Conservation (phyloP, 1,140 invertebrate species). For the Steinernema feltiae region DNA sequence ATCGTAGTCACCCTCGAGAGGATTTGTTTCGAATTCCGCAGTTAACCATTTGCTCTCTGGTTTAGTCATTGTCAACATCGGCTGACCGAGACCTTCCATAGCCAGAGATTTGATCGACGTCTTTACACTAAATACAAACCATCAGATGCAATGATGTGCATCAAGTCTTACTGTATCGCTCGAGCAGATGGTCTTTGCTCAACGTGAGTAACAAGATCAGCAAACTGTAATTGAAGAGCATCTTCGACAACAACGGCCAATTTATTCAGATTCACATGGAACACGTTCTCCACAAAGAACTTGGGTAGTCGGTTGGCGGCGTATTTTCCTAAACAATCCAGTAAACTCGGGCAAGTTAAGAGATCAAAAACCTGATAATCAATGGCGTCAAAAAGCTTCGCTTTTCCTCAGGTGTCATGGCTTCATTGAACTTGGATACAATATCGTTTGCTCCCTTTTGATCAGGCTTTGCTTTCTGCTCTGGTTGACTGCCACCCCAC, state of each 20-base stretch:
- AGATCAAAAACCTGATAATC: constrained; percentile 76
- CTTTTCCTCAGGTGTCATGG: constrained; percentile 86
- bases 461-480: constrained; percentile 24
- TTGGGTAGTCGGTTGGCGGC: constrained; percentile 58
- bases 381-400: constrained; percentile 84
- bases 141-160: constrained; percentile 39
- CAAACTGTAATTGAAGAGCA: constrained; percentile 58
- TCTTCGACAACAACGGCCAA: constrained; percentile 50
- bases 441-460: constrained; percentile 50
- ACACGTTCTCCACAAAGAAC: constrained; percentile 52
- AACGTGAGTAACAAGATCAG: constrained; percentile 68
- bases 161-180: constrained; percentile 62
- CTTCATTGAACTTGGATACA: constrained; percentile 77
- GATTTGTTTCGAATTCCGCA: constrained; percentile 74
- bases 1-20: constrained; percentile 68
- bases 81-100: constrained; percentile 49
- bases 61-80: constrained; percentile 43
- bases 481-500: constrained; percentile 60
- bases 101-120: constrained; percentile 58
- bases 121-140: constrained; percentile 53
- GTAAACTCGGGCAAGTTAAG: neutral
- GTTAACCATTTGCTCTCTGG: constrained; percentile 72
- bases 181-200: constrained; percentile 73
- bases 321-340: constrained; percentile 50
- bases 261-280: constrained; percentile 43